phyloP scores from a whole-genome alignment of 2,888 invertebrate genomes.

The Rhynchonema sp. region DNA sequence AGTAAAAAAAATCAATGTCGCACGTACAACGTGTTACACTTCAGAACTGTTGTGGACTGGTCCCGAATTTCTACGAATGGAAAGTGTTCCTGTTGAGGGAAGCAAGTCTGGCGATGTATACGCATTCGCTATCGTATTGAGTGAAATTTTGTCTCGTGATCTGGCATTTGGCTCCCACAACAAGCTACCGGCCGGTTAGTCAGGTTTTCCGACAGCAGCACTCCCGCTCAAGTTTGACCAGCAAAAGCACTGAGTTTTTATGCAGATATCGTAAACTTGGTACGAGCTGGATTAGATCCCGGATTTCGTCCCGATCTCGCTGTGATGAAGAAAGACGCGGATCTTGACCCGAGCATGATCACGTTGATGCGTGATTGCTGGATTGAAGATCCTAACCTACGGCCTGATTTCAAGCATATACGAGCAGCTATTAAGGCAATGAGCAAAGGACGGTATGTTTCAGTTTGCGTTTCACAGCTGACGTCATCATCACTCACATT shows the following conservation, averaged over 20 bases:
- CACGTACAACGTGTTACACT: too few relatives aligned
- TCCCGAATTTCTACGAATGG: conserved; percentile 10
- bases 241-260: too few relatives aligned
- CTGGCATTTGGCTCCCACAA: background rate
- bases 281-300: conserved; percentile 5
- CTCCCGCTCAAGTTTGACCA: too few relatives aligned
- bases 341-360: conserved; percentile 1
- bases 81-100: background rate
- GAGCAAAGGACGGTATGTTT: conserved; percentile 71
- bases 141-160: conserved; percentile 3
- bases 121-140: conserved; percentile 2
- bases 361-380: conserved; percentile 63
- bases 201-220: too few relatives aligned
- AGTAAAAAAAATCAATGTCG: too few relatives aligned
- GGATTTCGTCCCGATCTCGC: conserved; percentile 5
- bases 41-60: conserved; percentile 13
- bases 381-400: conserved; percentile 68
- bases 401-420: conserved; percentile 68
- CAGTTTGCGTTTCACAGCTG: too few relatives aligned
- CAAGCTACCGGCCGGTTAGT: background rate
- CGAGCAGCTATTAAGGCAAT: conserved; percentile 68
- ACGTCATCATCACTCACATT: background rate
- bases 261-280: conserved; percentile 6
- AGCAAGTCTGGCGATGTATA: conserved; percentile 3
- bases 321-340: background rate